Evolutionary conservation across 1,140 invertebrate species (phyloP).

Genomic region (Brachionus paranguensis): DNA sequence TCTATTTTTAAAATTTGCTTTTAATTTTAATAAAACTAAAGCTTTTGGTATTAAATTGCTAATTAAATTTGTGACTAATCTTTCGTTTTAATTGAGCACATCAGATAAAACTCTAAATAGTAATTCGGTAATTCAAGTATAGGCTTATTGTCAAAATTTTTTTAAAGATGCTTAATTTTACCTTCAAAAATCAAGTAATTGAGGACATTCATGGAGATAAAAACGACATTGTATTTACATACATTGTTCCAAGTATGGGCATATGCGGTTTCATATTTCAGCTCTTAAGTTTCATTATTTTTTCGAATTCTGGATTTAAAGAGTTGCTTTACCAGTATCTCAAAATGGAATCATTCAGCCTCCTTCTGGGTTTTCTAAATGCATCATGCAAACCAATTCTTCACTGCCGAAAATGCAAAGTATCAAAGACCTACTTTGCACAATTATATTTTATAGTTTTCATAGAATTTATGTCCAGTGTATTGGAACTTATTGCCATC

Average conservation of each 20-base stretch:
- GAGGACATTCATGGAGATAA: background rate
- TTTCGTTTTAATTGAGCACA: background rate
- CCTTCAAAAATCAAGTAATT: background rate
- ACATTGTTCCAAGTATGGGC: background rate
- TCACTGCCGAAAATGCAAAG: background rate
- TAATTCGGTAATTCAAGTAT: background rate
- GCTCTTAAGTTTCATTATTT: background rate
- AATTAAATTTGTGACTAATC: background rate
- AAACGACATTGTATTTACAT: background rate
- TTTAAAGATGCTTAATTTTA: background rate
- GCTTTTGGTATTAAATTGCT: background rate
- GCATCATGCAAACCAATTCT: background rate
- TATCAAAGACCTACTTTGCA: background rate
- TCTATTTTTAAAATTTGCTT: too few species aligned
- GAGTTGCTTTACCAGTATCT: background rate
- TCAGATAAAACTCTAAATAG: background rate
- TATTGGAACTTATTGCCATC: background rate
- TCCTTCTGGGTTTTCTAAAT: background rate
- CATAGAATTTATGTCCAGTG: background rate
- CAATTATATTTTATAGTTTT: background rate
- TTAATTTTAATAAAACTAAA: too few species aligned
- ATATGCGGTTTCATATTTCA: background rate
- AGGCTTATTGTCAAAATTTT: background rate
- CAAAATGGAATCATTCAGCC: background rate
- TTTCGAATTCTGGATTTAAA: background rate